Conservation (phyloP, 53 echinoderm and acorn worm genomes). For the Astropecten irregularis region DNA sequence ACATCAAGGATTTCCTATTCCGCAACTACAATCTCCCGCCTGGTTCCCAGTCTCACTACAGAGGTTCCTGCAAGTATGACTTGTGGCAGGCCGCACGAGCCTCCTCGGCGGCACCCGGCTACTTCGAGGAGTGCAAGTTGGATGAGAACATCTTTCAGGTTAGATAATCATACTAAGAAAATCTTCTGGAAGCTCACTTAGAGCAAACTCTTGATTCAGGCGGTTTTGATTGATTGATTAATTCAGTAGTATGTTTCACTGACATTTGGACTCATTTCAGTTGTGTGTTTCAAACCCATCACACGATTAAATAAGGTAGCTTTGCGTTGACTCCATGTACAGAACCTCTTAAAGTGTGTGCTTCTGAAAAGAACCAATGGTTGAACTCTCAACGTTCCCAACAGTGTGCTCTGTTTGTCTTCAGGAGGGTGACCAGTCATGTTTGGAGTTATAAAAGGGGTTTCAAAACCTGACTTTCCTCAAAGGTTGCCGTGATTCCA, state of each 20-base stretch:
- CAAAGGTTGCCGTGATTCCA: too few relatives aligned
- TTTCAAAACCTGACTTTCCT: too few relatives aligned
- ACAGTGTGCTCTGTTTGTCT: too few relatives aligned
- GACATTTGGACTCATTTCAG: neutral
- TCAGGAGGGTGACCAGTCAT: too few relatives aligned
- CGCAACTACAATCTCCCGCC: conserved; percentile 95
- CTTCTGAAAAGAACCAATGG: too few relatives aligned
- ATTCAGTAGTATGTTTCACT: neutral
- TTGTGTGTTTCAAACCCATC: too few relatives aligned
- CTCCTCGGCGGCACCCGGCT: conserved; percentile 96
- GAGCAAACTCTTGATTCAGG: neutral
- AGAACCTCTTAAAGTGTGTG: too few relatives aligned
- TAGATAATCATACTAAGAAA: neutral
- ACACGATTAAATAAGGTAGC: too few relatives aligned
- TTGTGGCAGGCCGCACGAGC: conserved; percentile 90
- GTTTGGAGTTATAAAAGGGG: too few relatives aligned
- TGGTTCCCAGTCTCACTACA: conserved; percentile 77
- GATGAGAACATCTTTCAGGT: conserved; percentile 95
- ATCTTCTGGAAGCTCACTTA: neutral
- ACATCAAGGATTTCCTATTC: conserved; percentile 86
- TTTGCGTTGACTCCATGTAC: too few relatives aligned
- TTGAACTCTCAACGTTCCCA: too few relatives aligned
- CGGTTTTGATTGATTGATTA: too few relatives aligned
- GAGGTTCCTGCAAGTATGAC: conserved; percentile 78
- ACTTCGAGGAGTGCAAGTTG: conserved; percentile 95